Evolutionary conservation across 2,888 invertebrate genomes (phyloP).

Genomic region (Megalurothrips usitatus): DNA sequence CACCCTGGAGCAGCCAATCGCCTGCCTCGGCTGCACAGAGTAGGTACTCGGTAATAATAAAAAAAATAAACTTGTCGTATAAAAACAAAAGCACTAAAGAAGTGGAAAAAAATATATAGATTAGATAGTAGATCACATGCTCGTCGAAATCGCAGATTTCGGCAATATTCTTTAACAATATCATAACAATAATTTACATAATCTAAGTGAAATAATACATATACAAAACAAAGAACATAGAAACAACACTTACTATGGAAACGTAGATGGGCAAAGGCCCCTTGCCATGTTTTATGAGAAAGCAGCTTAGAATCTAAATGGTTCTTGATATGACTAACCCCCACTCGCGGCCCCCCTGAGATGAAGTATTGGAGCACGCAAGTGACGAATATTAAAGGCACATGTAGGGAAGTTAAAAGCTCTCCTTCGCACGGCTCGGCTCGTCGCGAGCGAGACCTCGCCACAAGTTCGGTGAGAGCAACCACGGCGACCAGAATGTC

Average conservation of each 20-base stretch:
- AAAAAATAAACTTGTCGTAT: neutral
- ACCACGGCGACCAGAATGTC: neutral
- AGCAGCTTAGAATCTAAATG: too few species aligned
- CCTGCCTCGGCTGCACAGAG: neutral
- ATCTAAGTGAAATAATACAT: neutral
- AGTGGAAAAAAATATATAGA: neutral
- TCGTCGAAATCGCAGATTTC: constrained; percentile 2
- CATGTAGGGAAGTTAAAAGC: too few species aligned
- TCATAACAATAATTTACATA: constrained; percentile 1
- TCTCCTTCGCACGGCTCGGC: neutral
- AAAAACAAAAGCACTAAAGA: neutral
- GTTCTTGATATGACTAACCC: too few species aligned
- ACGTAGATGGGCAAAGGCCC: neutral
- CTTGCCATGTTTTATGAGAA: too few species aligned
- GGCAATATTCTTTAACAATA: neutral
- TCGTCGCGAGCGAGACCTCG: neutral
- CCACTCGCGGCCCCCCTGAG: too few species aligned
- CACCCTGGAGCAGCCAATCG: neutral
- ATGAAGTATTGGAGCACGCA: too few species aligned
- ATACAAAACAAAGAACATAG: neutral
- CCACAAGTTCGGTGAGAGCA: neutral
- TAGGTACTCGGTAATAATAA: neutral
- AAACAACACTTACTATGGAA: neutral
- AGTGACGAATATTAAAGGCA: too few species aligned
- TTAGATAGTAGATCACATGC: neutral